Conservation (phyloP, 2,888 invertebrate genomes). For the Emesis russula region DNA sequence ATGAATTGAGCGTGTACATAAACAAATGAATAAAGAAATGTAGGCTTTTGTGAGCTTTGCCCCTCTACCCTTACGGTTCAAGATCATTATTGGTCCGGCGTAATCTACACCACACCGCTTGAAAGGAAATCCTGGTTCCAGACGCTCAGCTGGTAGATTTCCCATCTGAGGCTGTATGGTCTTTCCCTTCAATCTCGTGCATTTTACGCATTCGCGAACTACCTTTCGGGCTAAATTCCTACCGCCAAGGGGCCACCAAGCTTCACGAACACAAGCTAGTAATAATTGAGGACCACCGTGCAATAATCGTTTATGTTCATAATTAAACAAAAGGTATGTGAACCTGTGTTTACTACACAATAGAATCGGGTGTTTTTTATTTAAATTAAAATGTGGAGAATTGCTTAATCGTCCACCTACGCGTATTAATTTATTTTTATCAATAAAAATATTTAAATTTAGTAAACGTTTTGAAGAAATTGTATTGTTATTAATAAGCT, state of each 20-base stretch:
- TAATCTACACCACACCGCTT: not conserved
- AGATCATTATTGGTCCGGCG: not conserved
- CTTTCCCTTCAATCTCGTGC: not conserved
- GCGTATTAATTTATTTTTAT: too few relatives aligned
- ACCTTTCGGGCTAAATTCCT: not conserved
- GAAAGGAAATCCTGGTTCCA: not conserved
- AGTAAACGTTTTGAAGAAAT: too few relatives aligned
- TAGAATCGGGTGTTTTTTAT: constrained; percentile 17
- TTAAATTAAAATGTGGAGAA: not conserved
- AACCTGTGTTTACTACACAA: not conserved
- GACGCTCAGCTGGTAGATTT: not conserved
- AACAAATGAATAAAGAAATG: not conserved
- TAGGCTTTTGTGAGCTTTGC: not conserved
- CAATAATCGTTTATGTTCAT: not conserved
- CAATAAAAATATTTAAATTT: too few relatives aligned
- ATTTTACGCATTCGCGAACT: constrained; percentile 3
- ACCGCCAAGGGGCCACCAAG: not conserved
- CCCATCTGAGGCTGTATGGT: not conserved
- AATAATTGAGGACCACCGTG: constrained; percentile 11
- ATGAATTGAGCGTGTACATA: not conserved
- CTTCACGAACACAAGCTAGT: not conserved
- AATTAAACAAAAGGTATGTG: not conserved
- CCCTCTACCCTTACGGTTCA: not conserved
- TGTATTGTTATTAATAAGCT: too few relatives aligned
- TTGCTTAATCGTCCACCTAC: not conserved